Evolutionary conservation across 2,113 vertebrate genomes (phyloP), one percentile per base, ranked within the genome.

Genomic region (Podocnemis expansa): DNA sequence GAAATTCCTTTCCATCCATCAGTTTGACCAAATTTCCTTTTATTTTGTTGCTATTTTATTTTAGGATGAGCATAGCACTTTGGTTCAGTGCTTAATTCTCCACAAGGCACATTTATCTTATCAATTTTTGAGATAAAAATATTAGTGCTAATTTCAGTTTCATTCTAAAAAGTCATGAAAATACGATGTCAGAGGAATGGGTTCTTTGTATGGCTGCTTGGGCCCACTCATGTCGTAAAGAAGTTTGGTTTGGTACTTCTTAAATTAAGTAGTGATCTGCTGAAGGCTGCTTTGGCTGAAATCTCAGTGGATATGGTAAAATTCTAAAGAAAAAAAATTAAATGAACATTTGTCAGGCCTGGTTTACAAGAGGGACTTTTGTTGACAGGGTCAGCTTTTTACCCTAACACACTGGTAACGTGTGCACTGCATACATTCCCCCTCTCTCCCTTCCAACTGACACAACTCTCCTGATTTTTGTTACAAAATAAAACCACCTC

Each of bases 221-320:
- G 58, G 80, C 92, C 91, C 90, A 90, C 89, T 90, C 84, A 31
- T 89, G 91, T 93, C 84, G 78, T 89, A 93, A 93, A 58, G 93
- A 93, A 90, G 73, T 89, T 49, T 94, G 96, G 93, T 83, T 90
- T 96, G 96, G 89, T 93, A 86, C 88, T 90, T 93, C 89, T 96
- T 96, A 95, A 85, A 94, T 45, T 90, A 93, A 97, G 88, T 93
- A 93, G 95, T 90, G 96, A 93, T 93, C 93, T 91, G 95, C 92
- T 96, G 94, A 96, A 97, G 96, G 95, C 96, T 95, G 94, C 95
- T 96, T 95, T 97, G 97, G 95, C 94, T 95, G 95, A 22, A 89
- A 78, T 94, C 63, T 78, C 80, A 51, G 94, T 84, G 88, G 49
- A 91, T 96, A 92, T 90, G 94, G 95, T 97, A 93, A 91, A 82